Evolutionary conservation across 1,140 invertebrate species (phyloP), one percentile per base, ranked within the genome.

Genomic region (Micrasema minimum): DNA sequence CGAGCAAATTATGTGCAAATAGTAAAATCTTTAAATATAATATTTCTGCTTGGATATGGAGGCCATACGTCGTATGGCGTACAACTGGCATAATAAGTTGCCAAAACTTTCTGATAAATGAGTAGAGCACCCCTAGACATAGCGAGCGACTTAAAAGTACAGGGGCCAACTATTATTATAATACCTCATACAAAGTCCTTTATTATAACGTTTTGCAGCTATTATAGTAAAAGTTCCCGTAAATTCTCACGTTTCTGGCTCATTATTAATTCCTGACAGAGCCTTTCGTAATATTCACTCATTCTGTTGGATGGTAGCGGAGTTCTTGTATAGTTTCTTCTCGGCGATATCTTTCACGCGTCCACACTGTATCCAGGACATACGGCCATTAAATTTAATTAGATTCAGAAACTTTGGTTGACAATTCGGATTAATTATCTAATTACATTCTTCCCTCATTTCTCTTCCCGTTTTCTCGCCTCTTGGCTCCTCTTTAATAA

Each of bases 391-490:
- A 66, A 69, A 66, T 73, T 73, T 69, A 73, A 73, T 73, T 73
- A 73, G 71, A 46, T 73, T 66, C 61, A 41, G 65, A 69, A 69
- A 73, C 66, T 73, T 73, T 65, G 66, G 55, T 73, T 73, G 71
- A 73, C 71, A 73, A 73, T 73, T 73, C 66, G 66, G 71, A 73
- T 73, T 73, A 73, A 73, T 73, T 73, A 73, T 69, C 71, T 73
- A 69, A 73, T 73, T 73, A 73, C 66, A 69, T 59, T 69, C 50
- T 61, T 45, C 53, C 66, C 64, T 66, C 35, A 16, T 18, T 62
- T 43, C 37, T 37, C 31, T 12, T 55, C 31, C 61, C 41, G 48
- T 67, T 72, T 45, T 66, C 50, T 46, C 20, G 62, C 41, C 51
- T 55, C 59, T 65, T 66, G 20, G 41, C 38, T 71, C 37, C 70